Percentiles rank a stretch among this genome's conserved stretches.
phyloP scores from a whole-genome alignment of 2,113 vertebrate genomes.

The Leptodactylus fuscus region DNA sequence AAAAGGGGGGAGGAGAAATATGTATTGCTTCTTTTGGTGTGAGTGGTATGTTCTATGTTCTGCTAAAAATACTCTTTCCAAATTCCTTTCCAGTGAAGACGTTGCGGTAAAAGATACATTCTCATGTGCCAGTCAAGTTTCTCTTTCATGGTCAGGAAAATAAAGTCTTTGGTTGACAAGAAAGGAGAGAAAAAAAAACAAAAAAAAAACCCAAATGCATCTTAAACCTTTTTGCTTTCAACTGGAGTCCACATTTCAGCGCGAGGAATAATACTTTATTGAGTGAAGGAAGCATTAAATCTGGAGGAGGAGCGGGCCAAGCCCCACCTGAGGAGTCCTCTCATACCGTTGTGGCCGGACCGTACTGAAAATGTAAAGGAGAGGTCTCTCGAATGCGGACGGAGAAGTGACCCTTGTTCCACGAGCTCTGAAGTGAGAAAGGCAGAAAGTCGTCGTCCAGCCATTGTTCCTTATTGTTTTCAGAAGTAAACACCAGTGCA shows the following conservation, averaged over 20 bases:
- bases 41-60: conserved; percentile 61
- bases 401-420: conserved; percentile 80
- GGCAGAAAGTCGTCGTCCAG: conserved; percentile 84
- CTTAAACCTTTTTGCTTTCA: conserved; percentile 43
- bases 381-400: conserved; percentile 87
- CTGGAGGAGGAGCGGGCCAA: background rate
- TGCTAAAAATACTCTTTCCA: conserved; percentile 68
- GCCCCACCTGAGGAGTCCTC: conserved; percentile 7
- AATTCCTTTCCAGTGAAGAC: conserved; percentile 68
- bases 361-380: conserved; percentile 80
- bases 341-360: conserved; percentile 87
- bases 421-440: conserved; percentile 81
- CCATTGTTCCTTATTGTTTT: conserved; percentile 79
- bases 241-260: conserved; percentile 63
- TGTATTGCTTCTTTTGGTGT: conserved; percentile 71
- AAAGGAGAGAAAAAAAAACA: conserved; percentile 31
- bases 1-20: conserved; percentile 57
- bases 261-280: conserved; percentile 66
- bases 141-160: conserved; percentile 71
- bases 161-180: conserved; percentile 45
- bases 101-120: conserved; percentile 64
- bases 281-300: conserved; percentile 73
- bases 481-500: conserved; percentile 79
- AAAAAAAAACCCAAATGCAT: too few relatives aligned
- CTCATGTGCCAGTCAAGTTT: conserved; percentile 63